Percentiles rank a stretch among this genome's conserved stretches.
Evolutionary conservation across 2,797 vertebrate genomes (phyloP).

Genomic region (Acipenser oxyrinchus): DNA sequence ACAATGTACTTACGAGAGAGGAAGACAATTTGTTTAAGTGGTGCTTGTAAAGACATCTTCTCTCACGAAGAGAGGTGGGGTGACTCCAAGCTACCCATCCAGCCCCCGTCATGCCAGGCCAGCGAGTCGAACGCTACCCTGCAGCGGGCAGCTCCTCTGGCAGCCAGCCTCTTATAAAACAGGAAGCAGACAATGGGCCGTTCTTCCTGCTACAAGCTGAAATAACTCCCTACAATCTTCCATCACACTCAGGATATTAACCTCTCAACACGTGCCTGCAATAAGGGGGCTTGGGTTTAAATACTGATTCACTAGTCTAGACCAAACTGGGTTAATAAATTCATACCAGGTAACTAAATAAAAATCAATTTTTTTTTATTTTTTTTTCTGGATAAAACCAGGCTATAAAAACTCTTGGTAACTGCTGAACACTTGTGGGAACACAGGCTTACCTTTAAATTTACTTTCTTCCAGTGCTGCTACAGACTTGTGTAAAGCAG

Average conservation of each 20-base stretch:
- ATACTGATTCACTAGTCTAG: too few relatives aligned
- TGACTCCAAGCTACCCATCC: not conserved
- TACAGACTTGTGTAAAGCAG: too few relatives aligned
- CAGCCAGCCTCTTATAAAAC: conserved; percentile 16
- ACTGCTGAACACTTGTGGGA: too few relatives aligned
- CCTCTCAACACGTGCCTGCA: not conserved
- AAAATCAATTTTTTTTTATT: too few relatives aligned
- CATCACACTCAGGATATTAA: not conserved
- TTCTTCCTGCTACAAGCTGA: conserved; percentile 8
- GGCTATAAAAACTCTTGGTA: too few relatives aligned
- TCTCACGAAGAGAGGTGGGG: not conserved
- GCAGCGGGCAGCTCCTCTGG: not conserved
- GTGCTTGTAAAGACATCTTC: not conserved
- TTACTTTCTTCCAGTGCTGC: too few relatives aligned
- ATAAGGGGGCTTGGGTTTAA: not conserved
- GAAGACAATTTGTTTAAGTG: not conserved
- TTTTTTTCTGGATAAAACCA: too few relatives aligned
- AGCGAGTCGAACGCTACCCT: not conserved
- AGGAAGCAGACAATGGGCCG: conserved; percentile 12
- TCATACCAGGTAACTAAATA: too few relatives aligned
- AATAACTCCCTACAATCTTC: not conserved
- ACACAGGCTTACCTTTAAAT: too few relatives aligned
- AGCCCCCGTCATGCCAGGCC: not conserved
- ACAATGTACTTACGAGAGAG: too few relatives aligned
- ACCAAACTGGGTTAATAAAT: too few relatives aligned